A percentile compares a stretch with the other conserved stretches of the same genome.
Evolutionary conservation across 1,140 invertebrate genomes (phyloP).

Genomic region (Caenorhabditis inopinata): DNA sequence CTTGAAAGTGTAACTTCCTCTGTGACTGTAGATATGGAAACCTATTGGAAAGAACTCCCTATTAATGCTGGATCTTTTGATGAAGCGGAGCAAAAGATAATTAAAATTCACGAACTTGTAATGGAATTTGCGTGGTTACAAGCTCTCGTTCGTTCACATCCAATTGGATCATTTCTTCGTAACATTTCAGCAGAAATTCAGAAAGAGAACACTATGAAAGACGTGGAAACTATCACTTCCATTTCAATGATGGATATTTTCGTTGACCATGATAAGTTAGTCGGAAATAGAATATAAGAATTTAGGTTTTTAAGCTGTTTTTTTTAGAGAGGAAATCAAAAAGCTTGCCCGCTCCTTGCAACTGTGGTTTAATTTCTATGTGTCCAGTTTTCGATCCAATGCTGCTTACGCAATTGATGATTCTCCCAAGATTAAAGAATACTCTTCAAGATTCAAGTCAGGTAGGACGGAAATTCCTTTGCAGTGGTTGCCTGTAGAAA

Average conservation of each 20-base stretch:
- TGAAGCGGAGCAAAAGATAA: background rate
- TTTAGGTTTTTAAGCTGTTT: background rate
- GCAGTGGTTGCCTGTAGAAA: too few relatives aligned
- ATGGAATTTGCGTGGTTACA: background rate
- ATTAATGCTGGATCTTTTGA: background rate
- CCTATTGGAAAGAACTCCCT: background rate
- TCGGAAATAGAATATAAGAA: background rate
- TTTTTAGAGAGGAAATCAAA: constrained; percentile 2
- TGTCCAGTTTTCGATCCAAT: background rate
- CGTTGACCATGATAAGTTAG: background rate
- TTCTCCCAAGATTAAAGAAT: background rate
- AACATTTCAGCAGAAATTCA: background rate
- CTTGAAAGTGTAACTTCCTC: background rate
- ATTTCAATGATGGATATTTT: constrained; percentile 25
- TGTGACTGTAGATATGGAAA: background rate
- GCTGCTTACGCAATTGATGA: background rate
- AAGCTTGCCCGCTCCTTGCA: background rate
- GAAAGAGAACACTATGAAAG: background rate
- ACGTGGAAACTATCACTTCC: background rate
- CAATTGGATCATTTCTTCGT: background rate
- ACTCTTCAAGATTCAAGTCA: background rate
- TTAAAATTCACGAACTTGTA: background rate
- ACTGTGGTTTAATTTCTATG: background rate
- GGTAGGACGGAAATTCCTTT: too few relatives aligned
- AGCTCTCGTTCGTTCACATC: background rate